phyloP scores from a whole-genome alignment of 2,113 vertebrate species.

The Lucifuga dentata region DNA sequence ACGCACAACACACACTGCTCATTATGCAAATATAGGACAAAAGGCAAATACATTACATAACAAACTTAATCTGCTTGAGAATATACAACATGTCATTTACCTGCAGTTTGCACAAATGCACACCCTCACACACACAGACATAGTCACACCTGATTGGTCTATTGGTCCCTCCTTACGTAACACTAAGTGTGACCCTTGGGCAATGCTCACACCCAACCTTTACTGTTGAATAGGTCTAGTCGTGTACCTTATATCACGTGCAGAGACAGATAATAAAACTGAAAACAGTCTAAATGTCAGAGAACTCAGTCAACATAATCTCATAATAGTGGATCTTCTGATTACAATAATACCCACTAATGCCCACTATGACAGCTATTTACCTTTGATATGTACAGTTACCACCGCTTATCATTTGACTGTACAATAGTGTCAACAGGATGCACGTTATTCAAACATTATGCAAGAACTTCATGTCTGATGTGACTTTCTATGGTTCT shows the following conservation, averaged over 20 bases:
- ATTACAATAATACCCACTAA: too few relatives aligned
- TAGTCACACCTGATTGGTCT: background rate
- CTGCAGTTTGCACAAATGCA: constrained; percentile 22
- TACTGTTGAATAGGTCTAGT: constrained; percentile 31
- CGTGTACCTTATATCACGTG: constrained; percentile 31
- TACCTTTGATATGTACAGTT: too few relatives aligned
- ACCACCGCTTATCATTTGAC: too few relatives aligned
- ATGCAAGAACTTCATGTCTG: too few relatives aligned
- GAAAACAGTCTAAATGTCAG: constrained; percentile 38
- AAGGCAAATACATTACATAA: constrained; percentile 30
- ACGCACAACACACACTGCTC: constrained; percentile 11
- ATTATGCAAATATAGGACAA: constrained; percentile 22
- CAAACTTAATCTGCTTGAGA: constrained; percentile 16
- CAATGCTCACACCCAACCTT: constrained; percentile 23
- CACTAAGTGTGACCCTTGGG: constrained; percentile 32
- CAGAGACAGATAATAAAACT: constrained; percentile 7
- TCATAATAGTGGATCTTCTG: background rate
- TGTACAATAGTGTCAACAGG: too few relatives aligned
- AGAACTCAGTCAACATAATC: background rate
- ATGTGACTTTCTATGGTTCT: too few relatives aligned
- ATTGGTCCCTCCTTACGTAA: constrained; percentile 45
- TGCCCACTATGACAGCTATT: too few relatives aligned
- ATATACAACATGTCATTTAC: constrained; percentile 6
- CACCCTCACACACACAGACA: constrained; percentile 7
- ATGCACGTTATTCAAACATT: too few relatives aligned